Percentiles rank a stretch among this genome's conserved stretches.
phyloP scores from a whole-genome alignment of 2,797 vertebrate species.

The Gobio occitaniae region DNA sequence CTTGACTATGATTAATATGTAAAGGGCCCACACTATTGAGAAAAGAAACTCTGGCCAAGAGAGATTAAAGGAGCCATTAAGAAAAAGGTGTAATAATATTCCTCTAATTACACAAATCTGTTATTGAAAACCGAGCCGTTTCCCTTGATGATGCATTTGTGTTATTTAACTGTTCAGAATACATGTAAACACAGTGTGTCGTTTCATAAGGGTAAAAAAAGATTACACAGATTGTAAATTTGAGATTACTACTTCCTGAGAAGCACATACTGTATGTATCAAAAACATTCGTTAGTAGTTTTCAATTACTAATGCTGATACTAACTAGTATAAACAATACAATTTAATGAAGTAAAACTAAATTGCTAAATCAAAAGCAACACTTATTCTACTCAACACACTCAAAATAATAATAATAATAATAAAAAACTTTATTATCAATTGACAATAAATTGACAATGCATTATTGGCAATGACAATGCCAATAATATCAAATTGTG shows the following conservation, averaged over 20 bases:
- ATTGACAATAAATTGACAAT: neutral
- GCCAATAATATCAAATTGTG: neutral
- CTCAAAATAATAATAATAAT: no score
- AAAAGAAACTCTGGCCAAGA: constrained; percentile 55
- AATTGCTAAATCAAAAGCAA: neutral
- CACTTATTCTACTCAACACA: neutral
- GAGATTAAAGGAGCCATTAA: constrained; percentile 65
- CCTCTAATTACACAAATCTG: constrained; percentile 59
- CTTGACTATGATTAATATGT: constrained; percentile 59
- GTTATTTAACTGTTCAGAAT: constrained; percentile 5
- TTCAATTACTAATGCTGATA: neutral
- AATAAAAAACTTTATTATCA: neutral
- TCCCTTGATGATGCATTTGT: constrained; percentile 44
- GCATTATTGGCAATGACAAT: neutral
- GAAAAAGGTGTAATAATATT: constrained; percentile 56
- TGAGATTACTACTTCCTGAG: neutral
- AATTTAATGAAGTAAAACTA: neutral
- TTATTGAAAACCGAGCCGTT: constrained; percentile 42
- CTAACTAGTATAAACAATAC: neutral
- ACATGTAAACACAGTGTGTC: neutral
- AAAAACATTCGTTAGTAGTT: neutral
- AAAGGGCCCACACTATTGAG: constrained; percentile 50
- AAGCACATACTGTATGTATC: neutral
- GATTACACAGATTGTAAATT: neutral
- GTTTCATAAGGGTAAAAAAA: neutral